Evolutionary conservation across 2,888 invertebrate genomes (phyloP), one percentile per base, ranked within the genome.

Genomic region (Cryptus viduatorius): DNA sequence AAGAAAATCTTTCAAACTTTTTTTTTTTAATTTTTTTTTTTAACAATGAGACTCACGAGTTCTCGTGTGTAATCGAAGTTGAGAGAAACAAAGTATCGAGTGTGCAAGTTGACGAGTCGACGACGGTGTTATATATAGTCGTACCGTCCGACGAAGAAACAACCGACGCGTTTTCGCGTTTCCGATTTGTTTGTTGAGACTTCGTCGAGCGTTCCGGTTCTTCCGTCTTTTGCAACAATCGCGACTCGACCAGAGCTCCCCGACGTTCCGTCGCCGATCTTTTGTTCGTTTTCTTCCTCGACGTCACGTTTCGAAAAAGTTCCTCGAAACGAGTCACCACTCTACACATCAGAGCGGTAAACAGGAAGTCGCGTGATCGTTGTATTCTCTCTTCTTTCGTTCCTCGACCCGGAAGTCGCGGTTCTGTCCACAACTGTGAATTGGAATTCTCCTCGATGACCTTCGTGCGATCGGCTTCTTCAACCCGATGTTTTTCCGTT

Each of bases 111-210:
- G 31, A 69, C 42, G 16, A 19, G 64, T 48, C 56, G 37, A 75
- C 19, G 16, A 50, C 53, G 76, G 71, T 73, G 59, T 71, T 87
- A 87, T 87, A 87, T 87, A 86, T 83, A 86, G 81, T 77, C 86
- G 56, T 69, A 37, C 37, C 37, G 37, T 53, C 50, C 29, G 10
- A 65, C 7, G 12, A 24, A 12, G 76, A 73, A 10, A 1, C 19
- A 29, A 37, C 3, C 31, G 42, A 46, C 29, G 42, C 14, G 61
- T 31, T 61, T 46, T 29, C 42, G 44, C 37, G 50, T 65, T 75
- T 78, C 61, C 53, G 37, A 48, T 59, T 37, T 37, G 64, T 37
- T 76, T 79, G 56, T 69, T 44, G 48, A 29, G 53, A 24, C 53
- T 61, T 24, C n/a, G 48, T 12, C 10, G 19, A 16, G 14, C 37